A percentile compares a stretch with the other conserved stretches of the same genome.
These are phyloP conservation scores for Malthinus seriepunctatus DNA, from an alignment of 2,888 invertebrate genomes.

Conservation along the genomic window DNA sequence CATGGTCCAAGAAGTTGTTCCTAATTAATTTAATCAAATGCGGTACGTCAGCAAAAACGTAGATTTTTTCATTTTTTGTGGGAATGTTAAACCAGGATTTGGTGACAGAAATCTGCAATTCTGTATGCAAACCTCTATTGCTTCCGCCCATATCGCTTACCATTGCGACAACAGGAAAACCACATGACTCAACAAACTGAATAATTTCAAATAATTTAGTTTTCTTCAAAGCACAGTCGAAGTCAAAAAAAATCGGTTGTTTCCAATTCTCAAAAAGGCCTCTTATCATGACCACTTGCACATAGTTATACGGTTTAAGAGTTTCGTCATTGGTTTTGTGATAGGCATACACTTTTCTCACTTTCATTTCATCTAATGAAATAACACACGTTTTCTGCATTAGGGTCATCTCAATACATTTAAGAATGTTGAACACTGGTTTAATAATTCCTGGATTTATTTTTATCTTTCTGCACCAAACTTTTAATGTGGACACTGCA, in stretches of 20 bases:
- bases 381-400: constrained; percentile 28
- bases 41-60: constrained; percentile 18
- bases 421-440: constrained; percentile 20
- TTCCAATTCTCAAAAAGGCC: constrained; percentile 33
- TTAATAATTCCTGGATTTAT: constrained; percentile 23
- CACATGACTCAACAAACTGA: constrained; percentile 22
- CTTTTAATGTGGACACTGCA: constrained; percentile 26
- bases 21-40: constrained; percentile 21
- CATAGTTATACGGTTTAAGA: constrained; percentile 29
- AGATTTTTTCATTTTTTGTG: constrained; percentile 5
- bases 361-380: constrained; percentile 34
- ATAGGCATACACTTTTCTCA: constrained; percentile 24
- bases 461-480: constrained; percentile 28
- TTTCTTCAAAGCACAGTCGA: constrained; percentile 33
- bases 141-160: constrained; percentile 18
- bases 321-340: constrained; percentile 32
- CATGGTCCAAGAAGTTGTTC: constrained; percentile 22
- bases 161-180: constrained; percentile 17
- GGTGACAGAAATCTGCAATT: constrained; percentile 1
- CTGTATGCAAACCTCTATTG: constrained; percentile 10
- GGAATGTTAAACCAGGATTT: constrained; percentile 17
- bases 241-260: constrained; percentile 35
- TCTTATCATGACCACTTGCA: constrained; percentile 29
- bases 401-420: constrained; percentile 11
- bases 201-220: constrained; percentile 29